phyloP scores from a whole-genome alignment of 1,140 invertebrate genomes.

The Oryctes rhinoceros region DNA sequence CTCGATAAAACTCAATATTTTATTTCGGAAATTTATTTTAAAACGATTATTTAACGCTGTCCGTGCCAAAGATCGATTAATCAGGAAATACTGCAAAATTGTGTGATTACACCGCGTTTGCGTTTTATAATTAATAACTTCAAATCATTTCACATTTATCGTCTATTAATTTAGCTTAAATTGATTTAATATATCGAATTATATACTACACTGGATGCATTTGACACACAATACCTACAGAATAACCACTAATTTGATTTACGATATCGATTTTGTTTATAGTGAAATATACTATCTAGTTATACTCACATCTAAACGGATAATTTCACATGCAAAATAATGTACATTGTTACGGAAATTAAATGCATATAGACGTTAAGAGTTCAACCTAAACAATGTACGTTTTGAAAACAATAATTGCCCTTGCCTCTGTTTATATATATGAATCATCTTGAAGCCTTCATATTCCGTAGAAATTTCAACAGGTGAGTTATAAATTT shows the following conservation, averaged over 20 bases:
- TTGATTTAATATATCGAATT: conserved; percentile 33
- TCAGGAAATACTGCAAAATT: conserved; percentile 22
- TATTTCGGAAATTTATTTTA: conserved; percentile 23
- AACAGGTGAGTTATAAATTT: no score
- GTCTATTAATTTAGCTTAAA: conserved; percentile 31
- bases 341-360: conserved; percentile 5
- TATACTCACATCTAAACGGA: neutral
- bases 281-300: conserved; percentile 13
- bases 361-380: neutral
- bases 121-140: conserved; percentile 22
- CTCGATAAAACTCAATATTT: neutral
- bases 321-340: conserved; percentile 1
- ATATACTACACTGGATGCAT: neutral
- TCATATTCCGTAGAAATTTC: no score
- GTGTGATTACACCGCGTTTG: conserved; percentile 15
- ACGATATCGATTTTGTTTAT: conserved; percentile 9
- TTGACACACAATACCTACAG: conserved; percentile 26
- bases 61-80: neutral
- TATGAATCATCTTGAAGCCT: no score
- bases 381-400: conserved; percentile 1
- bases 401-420: conserved; percentile 1
- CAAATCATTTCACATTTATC: conserved; percentile 30
- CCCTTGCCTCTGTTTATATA: no score
- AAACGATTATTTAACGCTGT: neutral
- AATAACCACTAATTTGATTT: conserved; percentile 33